phyloP scores from a whole-genome alignment of 2,797 vertebrate species.

The Adrianichthys oophorus region DNA sequence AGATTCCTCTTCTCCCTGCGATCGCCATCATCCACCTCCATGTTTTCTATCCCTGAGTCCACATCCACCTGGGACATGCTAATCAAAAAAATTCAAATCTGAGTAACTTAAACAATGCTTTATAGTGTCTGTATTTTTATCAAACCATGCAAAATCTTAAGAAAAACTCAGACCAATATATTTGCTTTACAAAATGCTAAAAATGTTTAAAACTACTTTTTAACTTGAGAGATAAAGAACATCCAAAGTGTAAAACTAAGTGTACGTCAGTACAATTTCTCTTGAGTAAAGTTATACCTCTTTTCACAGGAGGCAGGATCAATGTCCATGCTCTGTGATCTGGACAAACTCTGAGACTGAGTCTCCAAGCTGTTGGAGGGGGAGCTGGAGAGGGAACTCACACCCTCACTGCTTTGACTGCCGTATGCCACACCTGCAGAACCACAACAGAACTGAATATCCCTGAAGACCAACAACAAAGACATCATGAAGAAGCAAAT shows the following conservation, averaged over 20 bases:
- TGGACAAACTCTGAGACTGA: conserved; percentile 96
- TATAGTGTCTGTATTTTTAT: conserved; percentile 1
- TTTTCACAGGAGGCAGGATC: conserved; percentile 98
- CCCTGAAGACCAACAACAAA: conserved; percentile 1
- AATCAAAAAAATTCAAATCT: conserved; percentile 42
- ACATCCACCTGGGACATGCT: conserved; percentile 99
- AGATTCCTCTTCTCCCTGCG: conserved; percentile 95
- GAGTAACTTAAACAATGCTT: background rate
- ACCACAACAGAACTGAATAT: conserved; percentile 5
- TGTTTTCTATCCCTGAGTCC: conserved; percentile 99
- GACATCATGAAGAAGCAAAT: background rate
- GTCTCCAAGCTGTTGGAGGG: conserved; percentile 99
- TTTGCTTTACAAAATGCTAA: background rate
- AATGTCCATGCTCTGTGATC: conserved; percentile 99
- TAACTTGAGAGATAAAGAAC: background rate
- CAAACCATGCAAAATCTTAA: background rate
- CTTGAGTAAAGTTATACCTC: conserved; percentile 78
- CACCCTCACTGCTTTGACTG: conserved; percentile 99
- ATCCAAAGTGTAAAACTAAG: background rate
- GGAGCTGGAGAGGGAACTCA: conserved; percentile 98
- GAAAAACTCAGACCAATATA: background rate
- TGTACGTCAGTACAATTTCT: background rate
- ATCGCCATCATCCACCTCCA: conserved; percentile 98
- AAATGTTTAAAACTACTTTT: background rate
- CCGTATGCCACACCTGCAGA: conserved; percentile 88